Evolutionary conservation across 2,888 invertebrate genomes (phyloP).

Genomic region (Unio delphinus): DNA sequence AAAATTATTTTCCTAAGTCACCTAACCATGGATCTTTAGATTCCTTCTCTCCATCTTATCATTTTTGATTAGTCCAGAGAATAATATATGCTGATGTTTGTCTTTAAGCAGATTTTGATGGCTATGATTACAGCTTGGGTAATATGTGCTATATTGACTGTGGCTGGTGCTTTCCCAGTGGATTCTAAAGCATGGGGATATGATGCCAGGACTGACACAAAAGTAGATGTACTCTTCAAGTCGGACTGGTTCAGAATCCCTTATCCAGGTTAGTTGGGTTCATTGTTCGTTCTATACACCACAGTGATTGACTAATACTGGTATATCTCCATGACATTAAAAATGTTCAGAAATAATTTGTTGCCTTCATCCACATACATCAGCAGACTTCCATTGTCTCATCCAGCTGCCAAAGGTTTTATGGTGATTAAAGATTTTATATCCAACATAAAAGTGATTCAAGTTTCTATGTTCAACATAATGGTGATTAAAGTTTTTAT

Average conservation of each 20-base stretch:
- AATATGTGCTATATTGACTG: conserved; percentile 66
- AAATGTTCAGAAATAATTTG: too few species aligned
- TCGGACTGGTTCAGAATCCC: conserved; percentile 69
- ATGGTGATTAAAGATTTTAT: too few species aligned
- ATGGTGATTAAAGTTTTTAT: too few species aligned
- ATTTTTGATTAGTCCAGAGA: neutral
- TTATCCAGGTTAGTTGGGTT: conserved; percentile 76
- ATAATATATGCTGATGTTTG: neutral
- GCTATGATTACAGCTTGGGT: conserved; percentile 63
- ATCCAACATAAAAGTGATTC: too few species aligned
- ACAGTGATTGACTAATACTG: neutral
- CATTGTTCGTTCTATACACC: neutral
- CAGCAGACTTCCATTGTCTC: too few species aligned
- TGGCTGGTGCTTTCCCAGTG: conserved; percentile 70
- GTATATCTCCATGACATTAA: too few species aligned
- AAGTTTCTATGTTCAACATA: too few species aligned
- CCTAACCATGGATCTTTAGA: neutral
- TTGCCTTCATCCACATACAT: too few species aligned
- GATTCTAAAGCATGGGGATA: conserved; percentile 65
- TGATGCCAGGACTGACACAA: conserved; percentile 66
- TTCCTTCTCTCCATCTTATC: neutral
- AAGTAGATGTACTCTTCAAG: conserved; percentile 46
- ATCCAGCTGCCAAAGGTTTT: too few species aligned
- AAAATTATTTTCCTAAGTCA: neutral
- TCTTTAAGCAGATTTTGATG: conserved; percentile 52